Base-by-base conservation (phyloP, 2,888 invertebrate species). In the Nomada hirtipes region DNA sequence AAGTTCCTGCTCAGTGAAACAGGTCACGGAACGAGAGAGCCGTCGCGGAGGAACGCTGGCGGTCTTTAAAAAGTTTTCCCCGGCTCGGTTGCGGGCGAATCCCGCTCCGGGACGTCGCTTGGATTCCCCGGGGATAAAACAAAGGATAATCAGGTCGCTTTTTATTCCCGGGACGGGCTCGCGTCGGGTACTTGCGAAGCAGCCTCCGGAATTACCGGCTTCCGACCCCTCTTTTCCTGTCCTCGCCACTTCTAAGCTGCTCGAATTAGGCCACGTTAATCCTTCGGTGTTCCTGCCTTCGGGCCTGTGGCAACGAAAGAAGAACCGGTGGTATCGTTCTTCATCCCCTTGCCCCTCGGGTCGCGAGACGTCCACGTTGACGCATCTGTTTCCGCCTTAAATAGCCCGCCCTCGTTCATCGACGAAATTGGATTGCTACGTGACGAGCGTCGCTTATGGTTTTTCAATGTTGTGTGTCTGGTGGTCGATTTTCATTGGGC, bases 61-160 rank as follows among this genome's bases (percentile, higher is more conserved):
- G 79, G 85, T 89, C 85, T 90, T 89, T 91, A 90, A 89, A 90
- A 91, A 91, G 85, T 91, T 91, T 86, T 83, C 67, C 55, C 76
- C 63, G 57, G 73, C 64, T 70, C 61, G 57, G 57, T 57, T 50
- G 70, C 29, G 73, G 47, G 15, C 47, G 47, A 47, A 15, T 15
- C 47, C 13, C 11, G 47, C 47, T 15, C 13, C 11, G 47, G 13
- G 86, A 86, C 86, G 81, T 67, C 75, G 76, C 67, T 69, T 65
- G 82, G 86, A 85, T 85, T 90, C 83, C 82, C 80, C 76, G 53
- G 86, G 85, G 89, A 88, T 89, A 86, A 87, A 82, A 85, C 85
- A 87, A 84, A 84, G 85, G 88, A 89, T 90, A 90, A 91, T 91
- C 90, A 89, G 86, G 85, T 83, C 84, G 84, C 84, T 90, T 88